phyloP scores from a whole-genome alignment of 2,888 invertebrate genomes.

The Scrobipalpa costella region DNA sequence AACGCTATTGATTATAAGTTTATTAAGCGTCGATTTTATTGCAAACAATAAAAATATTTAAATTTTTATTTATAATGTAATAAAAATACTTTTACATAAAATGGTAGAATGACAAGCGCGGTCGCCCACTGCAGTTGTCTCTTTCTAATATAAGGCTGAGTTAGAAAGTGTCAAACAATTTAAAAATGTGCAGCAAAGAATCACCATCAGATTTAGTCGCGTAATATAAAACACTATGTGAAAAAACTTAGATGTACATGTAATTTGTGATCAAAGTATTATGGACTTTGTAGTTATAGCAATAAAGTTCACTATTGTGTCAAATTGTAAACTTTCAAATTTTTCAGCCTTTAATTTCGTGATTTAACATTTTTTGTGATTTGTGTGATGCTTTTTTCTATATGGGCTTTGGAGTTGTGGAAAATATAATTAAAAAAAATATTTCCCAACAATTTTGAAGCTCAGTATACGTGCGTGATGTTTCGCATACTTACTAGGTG shows the following conservation, averaged over 20 bases:
- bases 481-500: slow-evolving; percentile 52
- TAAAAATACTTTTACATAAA: slow-evolving; percentile 26
- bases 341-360: slow-evolving; percentile 47
- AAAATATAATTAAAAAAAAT: neutral
- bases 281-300: slow-evolving; percentile 71
- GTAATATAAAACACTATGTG: slow-evolving; percentile 34
- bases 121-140: slow-evolving; percentile 63
- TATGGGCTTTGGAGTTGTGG: slow-evolving; percentile 29
- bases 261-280: slow-evolving; percentile 72
- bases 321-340: slow-evolving; percentile 41
- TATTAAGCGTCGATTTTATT: neutral
- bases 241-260: slow-evolving; percentile 45
- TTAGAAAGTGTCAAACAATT: slow-evolving; percentile 73
- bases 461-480: slow-evolving; percentile 43
- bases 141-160: slow-evolving; percentile 80
- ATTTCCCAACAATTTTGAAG: neutral
- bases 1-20: neutral
- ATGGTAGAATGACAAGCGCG: slow-evolving; percentile 44
- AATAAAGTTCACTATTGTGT: slow-evolving; percentile 65
- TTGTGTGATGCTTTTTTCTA: slow-evolving; percentile 60
- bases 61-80: neutral
- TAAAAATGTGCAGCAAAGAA: slow-evolving; percentile 37
- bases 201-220: slow-evolving; percentile 47
- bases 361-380: slow-evolving; percentile 48
- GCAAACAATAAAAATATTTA: neutral